Percentiles rank a stretch among this genome's conserved stretches.
Conservation (phyloP, 2,888 invertebrate species). For the Ctena decussata region DNA sequence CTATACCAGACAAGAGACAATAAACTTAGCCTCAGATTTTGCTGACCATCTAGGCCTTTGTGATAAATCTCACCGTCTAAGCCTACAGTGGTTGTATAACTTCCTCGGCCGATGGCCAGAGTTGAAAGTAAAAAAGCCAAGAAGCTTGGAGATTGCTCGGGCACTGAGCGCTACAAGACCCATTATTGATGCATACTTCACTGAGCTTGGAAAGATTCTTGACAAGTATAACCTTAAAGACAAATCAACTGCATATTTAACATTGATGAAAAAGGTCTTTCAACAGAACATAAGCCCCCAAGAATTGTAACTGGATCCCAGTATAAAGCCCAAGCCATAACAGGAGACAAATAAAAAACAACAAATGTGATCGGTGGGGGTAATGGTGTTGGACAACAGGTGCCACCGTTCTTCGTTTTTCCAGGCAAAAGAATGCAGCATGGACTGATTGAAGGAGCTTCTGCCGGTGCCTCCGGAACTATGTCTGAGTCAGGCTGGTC, state of each 20-base stretch:
- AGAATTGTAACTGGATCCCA: conserved; percentile 31
- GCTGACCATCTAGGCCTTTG: conserved; percentile 9
- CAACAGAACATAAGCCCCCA: conserved; percentile 40
- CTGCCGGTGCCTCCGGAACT: conserved; percentile 35
- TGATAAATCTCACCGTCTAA: background rate
- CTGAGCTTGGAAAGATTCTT: conserved; percentile 33
- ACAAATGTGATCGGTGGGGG: conserved; percentile 34
- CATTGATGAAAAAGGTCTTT: conserved; percentile 54
- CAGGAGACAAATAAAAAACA: conserved; percentile 26
- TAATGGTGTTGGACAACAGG: conserved; percentile 27
- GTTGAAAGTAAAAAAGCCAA: conserved; percentile 22
- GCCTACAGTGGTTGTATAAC: conserved; percentile 1
- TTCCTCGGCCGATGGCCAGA: conserved; percentile 29
- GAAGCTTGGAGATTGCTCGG: conserved; percentile 28
- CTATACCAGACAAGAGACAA: conserved; percentile 30
- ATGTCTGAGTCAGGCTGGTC: conserved; percentile 47
- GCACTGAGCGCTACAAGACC: conserved; percentile 29
- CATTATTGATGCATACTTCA: conserved; percentile 36
- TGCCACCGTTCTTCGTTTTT: conserved; percentile 44
- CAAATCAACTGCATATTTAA: conserved; percentile 44
- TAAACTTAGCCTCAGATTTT: conserved; percentile 45
- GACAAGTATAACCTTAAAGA: conserved; percentile 38
- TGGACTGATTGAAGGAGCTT: conserved; percentile 29
- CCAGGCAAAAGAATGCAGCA: conserved; percentile 30
- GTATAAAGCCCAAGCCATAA: conserved; percentile 33